These are phyloP conservation scores for Hyles vespertilio DNA, from an alignment of 1,140 invertebrate species.

Conservation along the genomic window DNA sequence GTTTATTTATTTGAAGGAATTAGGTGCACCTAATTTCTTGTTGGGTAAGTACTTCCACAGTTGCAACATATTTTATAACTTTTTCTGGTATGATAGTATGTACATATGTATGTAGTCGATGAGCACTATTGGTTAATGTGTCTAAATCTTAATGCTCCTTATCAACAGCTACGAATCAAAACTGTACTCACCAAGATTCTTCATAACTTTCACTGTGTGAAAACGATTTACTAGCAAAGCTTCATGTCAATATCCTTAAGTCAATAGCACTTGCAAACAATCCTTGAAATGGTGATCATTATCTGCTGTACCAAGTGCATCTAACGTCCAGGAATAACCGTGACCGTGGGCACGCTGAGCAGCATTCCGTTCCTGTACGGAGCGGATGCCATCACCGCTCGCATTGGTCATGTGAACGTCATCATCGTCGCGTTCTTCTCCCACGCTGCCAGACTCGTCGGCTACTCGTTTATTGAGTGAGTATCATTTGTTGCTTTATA, in stretches of 20 bases:
- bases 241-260: not conserved
- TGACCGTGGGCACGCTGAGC: conserved; percentile 87
- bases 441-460: conserved; percentile 85
- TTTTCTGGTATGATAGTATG: too few relatives aligned
- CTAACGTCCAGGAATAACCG: conserved; percentile 80
- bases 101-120: too few relatives aligned
- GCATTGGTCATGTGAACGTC: conserved; percentile 87
- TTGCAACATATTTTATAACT: conserved; percentile 2
- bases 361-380: conserved; percentile 89
- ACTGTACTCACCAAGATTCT: too few relatives aligned
- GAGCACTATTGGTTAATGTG: too few relatives aligned
- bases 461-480: conserved; percentile 90
- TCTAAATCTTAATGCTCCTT: too few relatives aligned
- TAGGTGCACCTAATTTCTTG: conserved; percentile 87
- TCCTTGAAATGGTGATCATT: conserved; percentile 20
- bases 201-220: too few relatives aligned
- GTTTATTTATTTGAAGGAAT: conserved; percentile 88
- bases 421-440: conserved; percentile 89
- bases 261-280: conserved; percentile 9
- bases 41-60: conserved; percentile 77
- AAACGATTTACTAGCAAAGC: too few relatives aligned
- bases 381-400: conserved; percentile 86
- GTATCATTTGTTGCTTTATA: conserved; percentile 36
- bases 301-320: conserved; percentile 31
- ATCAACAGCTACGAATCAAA: too few relatives aligned